Conservation (phyloP, 2,888 invertebrate genomes). For the Scaptodrosophila latifasciaeformis region DNA sequence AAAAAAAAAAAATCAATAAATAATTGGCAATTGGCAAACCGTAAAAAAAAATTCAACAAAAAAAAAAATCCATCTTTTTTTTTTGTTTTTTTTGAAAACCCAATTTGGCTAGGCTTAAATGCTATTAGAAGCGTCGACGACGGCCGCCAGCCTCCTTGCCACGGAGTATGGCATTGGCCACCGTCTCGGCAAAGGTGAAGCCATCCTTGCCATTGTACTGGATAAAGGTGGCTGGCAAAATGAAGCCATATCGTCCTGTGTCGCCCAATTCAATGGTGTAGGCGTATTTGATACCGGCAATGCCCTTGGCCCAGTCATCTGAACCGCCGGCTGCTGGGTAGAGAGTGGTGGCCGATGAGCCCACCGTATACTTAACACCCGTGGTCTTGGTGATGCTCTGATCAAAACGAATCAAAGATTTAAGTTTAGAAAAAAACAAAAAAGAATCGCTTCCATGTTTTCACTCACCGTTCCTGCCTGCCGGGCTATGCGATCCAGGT, state of each 20-base stretch:
- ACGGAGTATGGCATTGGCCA: conserved; percentile 77
- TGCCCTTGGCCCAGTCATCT: conserved; percentile 94
- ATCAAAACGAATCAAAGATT: background rate
- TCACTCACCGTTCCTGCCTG: conserved; percentile 80
- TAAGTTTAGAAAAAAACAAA: no score
- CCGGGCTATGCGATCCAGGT: conserved; percentile 82
- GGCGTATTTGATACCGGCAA: conserved; percentile 87
- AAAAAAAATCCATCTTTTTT: conserved; percentile 34
- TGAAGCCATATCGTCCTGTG: conserved; percentile 88
- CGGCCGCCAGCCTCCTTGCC: conserved; percentile 49
- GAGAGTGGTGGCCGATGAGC: conserved; percentile 85
- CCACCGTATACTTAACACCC: conserved; percentile 82
- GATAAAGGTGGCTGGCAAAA: conserved; percentile 88
- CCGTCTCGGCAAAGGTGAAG: conserved; percentile 81
- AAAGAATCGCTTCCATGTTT: no score
- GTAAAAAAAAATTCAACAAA: no score
- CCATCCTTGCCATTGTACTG: conserved; percentile 85
- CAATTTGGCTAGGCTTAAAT: conserved; percentile 39
- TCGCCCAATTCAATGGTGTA: conserved; percentile 94
- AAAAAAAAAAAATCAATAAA: conserved; percentile 34
- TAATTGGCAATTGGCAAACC: conserved; percentile 10
- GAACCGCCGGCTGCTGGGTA: conserved; percentile 89
- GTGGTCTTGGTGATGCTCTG: conserved; percentile 69
- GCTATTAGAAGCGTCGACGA: conserved; percentile 43
- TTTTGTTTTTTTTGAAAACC: no score